Percentiles rank a stretch among this genome's conserved stretches.
Evolutionary conservation across 2,113 vertebrate genomes (phyloP).

Genomic region (Aspidoscelis tigris): DNA sequence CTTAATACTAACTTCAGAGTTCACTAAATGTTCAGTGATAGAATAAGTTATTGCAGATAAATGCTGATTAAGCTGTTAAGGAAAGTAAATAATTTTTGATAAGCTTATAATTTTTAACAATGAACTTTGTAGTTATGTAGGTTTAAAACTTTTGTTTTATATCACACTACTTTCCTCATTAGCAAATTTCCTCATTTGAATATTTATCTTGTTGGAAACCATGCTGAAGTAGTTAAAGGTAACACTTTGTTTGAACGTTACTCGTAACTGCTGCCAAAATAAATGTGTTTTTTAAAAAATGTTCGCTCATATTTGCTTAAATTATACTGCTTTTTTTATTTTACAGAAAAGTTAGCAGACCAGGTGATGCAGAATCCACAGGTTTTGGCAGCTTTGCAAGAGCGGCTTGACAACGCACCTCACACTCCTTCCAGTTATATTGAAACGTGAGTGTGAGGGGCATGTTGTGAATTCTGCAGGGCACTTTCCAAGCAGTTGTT

Average conservation of each 20-base stretch:
- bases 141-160: not conserved
- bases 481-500: too few species aligned
- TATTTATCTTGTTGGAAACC: not conserved
- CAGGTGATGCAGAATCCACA: conserved; percentile 86
- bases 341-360: conserved; percentile 79
- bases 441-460: conserved; percentile 77
- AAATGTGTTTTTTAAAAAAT: not conserved
- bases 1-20: not conserved
- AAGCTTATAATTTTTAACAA: not conserved
- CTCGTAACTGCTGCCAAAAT: not conserved
- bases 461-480: not conserved
- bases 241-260: not conserved
- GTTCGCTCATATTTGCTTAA: not conserved
- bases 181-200: not conserved
- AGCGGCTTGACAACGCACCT: conserved; percentile 77
- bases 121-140: not conserved
- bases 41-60: not conserved
- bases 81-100: not conserved
- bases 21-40: not conserved
- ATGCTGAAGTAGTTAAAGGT: not conserved
- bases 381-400: conserved; percentile 83
- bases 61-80: not conserved
- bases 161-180: not conserved
- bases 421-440: conserved; percentile 84
- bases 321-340: conserved; percentile 18